phyloP scores from a whole-genome alignment of 2,113 vertebrate species.

The Gasterosteus nipponicus region DNA sequence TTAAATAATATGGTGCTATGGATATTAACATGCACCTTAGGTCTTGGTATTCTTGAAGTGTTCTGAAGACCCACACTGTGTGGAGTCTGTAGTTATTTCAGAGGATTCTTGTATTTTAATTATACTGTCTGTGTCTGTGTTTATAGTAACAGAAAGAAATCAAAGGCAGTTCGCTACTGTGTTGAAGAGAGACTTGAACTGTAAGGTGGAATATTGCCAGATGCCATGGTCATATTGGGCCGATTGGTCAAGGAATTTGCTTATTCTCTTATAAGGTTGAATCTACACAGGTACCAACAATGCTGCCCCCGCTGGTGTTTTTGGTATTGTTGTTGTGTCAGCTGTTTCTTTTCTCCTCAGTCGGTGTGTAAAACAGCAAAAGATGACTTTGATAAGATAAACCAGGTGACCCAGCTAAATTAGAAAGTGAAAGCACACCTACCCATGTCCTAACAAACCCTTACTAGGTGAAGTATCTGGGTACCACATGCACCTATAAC shows the following conservation, averaged over 20 bases:
- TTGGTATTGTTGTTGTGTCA: neutral
- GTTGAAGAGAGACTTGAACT: neutral
- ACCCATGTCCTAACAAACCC: neutral
- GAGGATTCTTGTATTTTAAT: neutral
- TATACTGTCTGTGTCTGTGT: neutral
- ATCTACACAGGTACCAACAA: neutral
- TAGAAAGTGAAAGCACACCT: constrained; percentile 37
- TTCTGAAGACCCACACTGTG: neutral
- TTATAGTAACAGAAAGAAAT: too few relatives aligned
- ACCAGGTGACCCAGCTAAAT: neutral
- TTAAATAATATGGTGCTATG: neutral
- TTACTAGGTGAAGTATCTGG: constrained; percentile 63
- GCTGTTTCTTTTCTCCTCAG: neutral
- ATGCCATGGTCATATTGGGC: neutral
- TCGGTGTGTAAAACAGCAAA: neutral
- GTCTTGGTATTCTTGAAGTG: neutral
- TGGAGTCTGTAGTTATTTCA: neutral
- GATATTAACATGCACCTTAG: neutral
- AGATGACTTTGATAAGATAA: neutral
- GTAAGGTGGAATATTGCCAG: neutral
- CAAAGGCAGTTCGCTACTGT: neutral
- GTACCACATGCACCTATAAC: constrained; percentile 73
- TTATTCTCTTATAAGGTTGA: neutral
- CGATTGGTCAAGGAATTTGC: neutral
- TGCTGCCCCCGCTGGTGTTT: neutral